Percentiles rank a stretch among this genome's conserved stretches.
phyloP scores from a whole-genome alignment of 2,113 vertebrate species.

The Semnornis frantzii region DNA sequence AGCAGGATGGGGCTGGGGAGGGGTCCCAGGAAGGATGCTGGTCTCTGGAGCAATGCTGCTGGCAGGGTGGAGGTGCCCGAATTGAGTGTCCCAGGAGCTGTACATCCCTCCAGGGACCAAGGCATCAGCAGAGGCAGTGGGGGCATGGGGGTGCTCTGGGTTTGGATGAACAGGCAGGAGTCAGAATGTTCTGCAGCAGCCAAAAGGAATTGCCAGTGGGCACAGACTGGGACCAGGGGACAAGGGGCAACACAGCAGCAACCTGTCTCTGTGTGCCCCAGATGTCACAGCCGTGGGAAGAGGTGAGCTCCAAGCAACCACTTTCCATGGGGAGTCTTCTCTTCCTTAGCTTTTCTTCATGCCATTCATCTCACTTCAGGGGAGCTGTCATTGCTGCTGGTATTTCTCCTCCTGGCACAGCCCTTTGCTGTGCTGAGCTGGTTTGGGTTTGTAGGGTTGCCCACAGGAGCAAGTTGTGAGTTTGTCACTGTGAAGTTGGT shows the following conservation, averaged over 20 bases:
- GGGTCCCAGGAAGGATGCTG: not conserved
- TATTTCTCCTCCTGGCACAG: rapidly evolving
- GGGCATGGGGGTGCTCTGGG: rapidly evolving
- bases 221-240: rapidly evolving
- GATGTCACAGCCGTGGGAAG: not conserved
- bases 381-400: rapidly evolving
- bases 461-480: not conserved
- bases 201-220: rapidly evolving
- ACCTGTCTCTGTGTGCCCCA: not conserved
- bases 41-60: rapidly evolving
- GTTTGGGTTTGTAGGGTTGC: not conserved
- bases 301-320: not conserved
- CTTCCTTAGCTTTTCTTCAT: not conserved
- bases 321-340: rapidly evolving
- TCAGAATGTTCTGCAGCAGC: not conserved
- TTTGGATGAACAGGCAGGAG: not conserved
- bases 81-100: not conserved
- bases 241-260: not conserved
- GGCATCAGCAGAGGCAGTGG: rapidly evolving
- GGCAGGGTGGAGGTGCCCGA: not conserved
- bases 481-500: not conserved
- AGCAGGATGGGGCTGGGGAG: not conserved
- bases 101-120: rapidly evolving
- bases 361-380: rapidly evolving
- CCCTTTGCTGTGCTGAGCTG: not conserved